These are phyloP conservation scores for Morelia viridis DNA, from an alignment of 2,797 vertebrate genomes.

Conservation along the genomic window DNA sequence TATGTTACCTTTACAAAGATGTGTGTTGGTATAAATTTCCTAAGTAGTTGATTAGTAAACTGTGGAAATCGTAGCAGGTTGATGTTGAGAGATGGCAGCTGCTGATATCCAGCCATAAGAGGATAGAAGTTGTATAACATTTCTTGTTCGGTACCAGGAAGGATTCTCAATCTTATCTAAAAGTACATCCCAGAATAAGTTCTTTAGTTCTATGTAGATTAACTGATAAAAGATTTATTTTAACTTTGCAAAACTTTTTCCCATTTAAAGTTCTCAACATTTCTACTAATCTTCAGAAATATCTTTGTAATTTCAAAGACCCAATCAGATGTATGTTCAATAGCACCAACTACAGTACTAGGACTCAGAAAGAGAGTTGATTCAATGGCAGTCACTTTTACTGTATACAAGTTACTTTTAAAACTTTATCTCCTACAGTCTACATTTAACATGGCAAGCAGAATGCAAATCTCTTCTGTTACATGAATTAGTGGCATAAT, in stretches of 20 bases:
- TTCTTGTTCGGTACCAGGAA: slow-evolving; percentile 89
- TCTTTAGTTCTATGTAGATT: background rate
- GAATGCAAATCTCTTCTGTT: background rate
- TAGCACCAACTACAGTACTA: background rate
- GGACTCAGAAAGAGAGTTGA: background rate
- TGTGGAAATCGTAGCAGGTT: slow-evolving; percentile 83
- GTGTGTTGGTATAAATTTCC: slow-evolving; percentile 89
- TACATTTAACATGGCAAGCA: background rate
- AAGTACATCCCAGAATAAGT: background rate
- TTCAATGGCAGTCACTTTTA: background rate
- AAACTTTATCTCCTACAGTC: background rate
- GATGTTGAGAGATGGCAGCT: slow-evolving; percentile 88
- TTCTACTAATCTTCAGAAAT: background rate
- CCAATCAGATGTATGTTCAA: background rate
- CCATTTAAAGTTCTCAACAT: background rate
- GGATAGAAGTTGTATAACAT: slow-evolving; percentile 98
- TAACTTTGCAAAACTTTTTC: background rate
- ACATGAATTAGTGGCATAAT: background rate
- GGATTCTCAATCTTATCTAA: slow-evolving; percentile 91
- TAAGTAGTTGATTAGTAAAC: slow-evolving; percentile 82
- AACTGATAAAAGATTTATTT: background rate
- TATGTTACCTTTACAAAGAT: slow-evolving; percentile 92
- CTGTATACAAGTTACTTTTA: background rate
- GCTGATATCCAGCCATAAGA: slow-evolving; percentile 96
- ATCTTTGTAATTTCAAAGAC: background rate